Evolutionary conservation across 2,797 vertebrate species (phyloP).

Genomic region (Galago senegalensis): DNA sequence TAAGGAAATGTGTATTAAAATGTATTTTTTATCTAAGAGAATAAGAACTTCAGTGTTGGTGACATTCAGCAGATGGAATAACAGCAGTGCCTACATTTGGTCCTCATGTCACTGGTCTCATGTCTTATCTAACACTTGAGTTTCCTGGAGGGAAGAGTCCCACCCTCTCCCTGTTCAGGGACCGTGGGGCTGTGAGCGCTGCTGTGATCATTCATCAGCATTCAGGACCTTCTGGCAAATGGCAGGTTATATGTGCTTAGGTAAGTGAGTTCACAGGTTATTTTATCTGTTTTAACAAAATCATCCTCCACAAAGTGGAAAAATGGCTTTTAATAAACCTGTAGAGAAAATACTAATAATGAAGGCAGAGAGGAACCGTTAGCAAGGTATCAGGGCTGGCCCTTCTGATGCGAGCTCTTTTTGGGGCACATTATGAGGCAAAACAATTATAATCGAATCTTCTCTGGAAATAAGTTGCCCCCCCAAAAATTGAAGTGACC

Average conservation of each 20-base stretch:
- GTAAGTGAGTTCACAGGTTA: background rate
- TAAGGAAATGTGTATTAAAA: background rate
- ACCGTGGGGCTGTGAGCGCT: background rate
- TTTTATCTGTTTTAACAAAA: slow-evolving; percentile 3
- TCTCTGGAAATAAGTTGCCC: background rate
- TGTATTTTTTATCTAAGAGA: background rate
- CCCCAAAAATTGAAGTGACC: background rate
- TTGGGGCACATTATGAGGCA: background rate
- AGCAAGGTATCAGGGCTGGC: background rate
- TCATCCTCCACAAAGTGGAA: background rate
- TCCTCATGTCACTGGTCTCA: background rate
- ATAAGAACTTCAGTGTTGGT: background rate
- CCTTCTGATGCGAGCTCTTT: background rate
- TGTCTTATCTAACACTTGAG: background rate
- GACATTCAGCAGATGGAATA: background rate
- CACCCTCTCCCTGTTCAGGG: background rate
- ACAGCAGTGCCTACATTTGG: background rate
- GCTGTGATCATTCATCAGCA: background rate
- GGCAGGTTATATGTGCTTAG: background rate
- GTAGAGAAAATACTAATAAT: background rate
- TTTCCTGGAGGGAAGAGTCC: background rate
- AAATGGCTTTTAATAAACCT: background rate
- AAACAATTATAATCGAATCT: background rate
- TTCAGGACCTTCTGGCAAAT: background rate
- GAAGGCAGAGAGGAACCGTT: background rate